These are phyloP conservation scores for Lycophotia porphyrea DNA, from an alignment of 2,888 invertebrate species.

Conservation along the genomic window DNA sequence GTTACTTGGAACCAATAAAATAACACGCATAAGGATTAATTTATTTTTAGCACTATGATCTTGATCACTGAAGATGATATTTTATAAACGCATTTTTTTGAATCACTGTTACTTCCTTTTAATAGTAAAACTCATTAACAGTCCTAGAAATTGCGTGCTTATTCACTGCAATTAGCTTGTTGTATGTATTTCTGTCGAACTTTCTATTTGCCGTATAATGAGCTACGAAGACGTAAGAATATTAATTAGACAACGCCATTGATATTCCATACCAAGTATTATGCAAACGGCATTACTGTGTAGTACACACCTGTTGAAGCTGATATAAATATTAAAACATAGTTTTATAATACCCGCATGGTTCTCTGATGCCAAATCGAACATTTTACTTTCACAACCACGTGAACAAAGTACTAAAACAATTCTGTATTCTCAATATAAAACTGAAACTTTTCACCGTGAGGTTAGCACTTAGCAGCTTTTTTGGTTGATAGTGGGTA, in stretches of 20 bases:
- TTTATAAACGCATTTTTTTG: not conserved
- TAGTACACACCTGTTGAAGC: constrained; percentile 32
- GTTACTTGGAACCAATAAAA: not conserved
- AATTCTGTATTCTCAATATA: not conserved
- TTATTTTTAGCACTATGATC: constrained; percentile 1
- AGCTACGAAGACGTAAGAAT: constrained; percentile 67
- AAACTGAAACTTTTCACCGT: not conserved
- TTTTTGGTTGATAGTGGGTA: not conserved
- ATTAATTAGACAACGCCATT: constrained; percentile 68
- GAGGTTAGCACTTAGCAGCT: not conserved
- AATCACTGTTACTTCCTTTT: not conserved
- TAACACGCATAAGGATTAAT: not conserved
- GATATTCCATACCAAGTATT: constrained; percentile 65
- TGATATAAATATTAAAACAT: constrained; percentile 29
- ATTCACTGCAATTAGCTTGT: constrained; percentile 48
- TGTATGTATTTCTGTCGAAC: constrained; percentile 57
- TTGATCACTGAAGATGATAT: not conserved
- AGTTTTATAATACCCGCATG: constrained; percentile 11
- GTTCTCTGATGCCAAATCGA: constrained; percentile 16
- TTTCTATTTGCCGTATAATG: constrained; percentile 69
- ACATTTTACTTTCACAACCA: constrained; percentile 17
- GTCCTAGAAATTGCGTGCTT: constrained; percentile 51
- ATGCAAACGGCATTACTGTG: constrained; percentile 70
- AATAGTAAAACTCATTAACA: not conserved
- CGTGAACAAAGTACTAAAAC: not conserved